These are phyloP conservation scores for Cephus pulcher DNA, from an alignment of 2,888 invertebrate genomes.

Conservation along the genomic window DNA sequence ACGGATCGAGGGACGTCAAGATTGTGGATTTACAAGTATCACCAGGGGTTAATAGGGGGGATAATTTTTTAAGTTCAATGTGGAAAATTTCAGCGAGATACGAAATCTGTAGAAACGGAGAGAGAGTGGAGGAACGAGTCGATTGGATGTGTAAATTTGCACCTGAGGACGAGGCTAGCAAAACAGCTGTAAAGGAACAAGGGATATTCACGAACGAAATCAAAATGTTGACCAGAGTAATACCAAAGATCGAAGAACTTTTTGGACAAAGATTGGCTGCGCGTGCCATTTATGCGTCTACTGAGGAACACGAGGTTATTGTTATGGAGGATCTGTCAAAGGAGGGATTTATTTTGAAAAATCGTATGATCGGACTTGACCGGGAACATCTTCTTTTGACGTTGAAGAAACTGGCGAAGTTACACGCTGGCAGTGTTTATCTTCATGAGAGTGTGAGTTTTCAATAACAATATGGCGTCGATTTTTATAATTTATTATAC, in stretches of 20 bases:
- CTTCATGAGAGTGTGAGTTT: slow-evolving; percentile 35
- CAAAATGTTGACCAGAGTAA: slow-evolving; percentile 23
- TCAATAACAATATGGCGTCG: background rate
- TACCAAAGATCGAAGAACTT: slow-evolving; percentile 33
- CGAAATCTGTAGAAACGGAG: slow-evolving; percentile 1
- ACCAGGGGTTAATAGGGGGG: slow-evolving; percentile 9
- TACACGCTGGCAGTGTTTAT: slow-evolving; percentile 46
- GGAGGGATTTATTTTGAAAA: slow-evolving; percentile 31
- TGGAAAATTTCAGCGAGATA: slow-evolving; percentile 25
- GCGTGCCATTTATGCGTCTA: slow-evolving; percentile 16
- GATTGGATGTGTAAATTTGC: slow-evolving; percentile 36
- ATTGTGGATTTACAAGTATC: background rate
- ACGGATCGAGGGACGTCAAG: background rate
- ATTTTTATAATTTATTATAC: background rate
- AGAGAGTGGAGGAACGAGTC: slow-evolving; percentile 18
- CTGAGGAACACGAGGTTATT: slow-evolving; percentile 15
- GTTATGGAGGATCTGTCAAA: slow-evolving; percentile 40
- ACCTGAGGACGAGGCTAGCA: slow-evolving; percentile 13
- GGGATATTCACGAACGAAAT: slow-evolving; percentile 35
- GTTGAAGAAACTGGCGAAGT: slow-evolving; percentile 37
- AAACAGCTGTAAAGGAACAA: slow-evolving; percentile 19
- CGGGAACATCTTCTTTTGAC: slow-evolving; percentile 31
- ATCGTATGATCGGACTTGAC: slow-evolving; percentile 38
- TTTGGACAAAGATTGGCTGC: slow-evolving; percentile 30
- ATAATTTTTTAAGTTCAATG: slow-evolving; percentile 28